Evolutionary conservation across 2,113 vertebrate species (phyloP).

Genomic region (Erinaceus europaeus): DNA sequence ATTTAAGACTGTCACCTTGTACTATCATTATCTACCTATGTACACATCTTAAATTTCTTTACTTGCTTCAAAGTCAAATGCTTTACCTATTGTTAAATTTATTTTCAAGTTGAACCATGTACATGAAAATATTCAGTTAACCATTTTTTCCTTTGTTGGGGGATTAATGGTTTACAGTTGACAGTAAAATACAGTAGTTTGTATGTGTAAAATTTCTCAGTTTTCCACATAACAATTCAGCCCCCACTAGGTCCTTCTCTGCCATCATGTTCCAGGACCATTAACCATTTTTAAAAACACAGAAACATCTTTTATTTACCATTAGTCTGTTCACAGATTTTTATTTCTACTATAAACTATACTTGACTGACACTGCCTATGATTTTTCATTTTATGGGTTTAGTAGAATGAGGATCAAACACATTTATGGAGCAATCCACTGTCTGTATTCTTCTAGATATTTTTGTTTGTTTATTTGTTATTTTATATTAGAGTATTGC

Average conservation of each 20-base stretch:
- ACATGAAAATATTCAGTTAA: background rate
- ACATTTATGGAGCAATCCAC: background rate
- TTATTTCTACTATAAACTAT: background rate
- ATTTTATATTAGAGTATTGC: too few relatives aligned
- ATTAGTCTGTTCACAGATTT: background rate
- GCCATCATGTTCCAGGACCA: too few relatives aligned
- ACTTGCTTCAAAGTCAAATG: too few relatives aligned
- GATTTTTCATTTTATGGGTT: background rate
- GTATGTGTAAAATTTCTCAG: too few relatives aligned
- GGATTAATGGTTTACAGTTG: too few relatives aligned
- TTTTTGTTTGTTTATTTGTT: too few relatives aligned
- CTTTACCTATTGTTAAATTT: too few relatives aligned
- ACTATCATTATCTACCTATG: background rate
- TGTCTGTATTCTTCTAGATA: background rate
- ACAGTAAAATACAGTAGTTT: too few relatives aligned
- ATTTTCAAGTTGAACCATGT: slow-evolving; percentile 34
- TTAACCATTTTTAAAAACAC: too few relatives aligned
- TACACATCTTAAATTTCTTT: too few relatives aligned
- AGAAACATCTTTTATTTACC: slow-evolving; percentile 19
- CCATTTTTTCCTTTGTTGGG: background rate
- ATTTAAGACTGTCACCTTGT: background rate
- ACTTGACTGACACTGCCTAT: background rate
- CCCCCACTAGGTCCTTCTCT: too few relatives aligned
- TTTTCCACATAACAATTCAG: too few relatives aligned
- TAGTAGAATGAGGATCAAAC: background rate